Evolutionary conservation across 2,888 invertebrate genomes (phyloP).

Genomic region (Eugnorisma glareosa): DNA sequence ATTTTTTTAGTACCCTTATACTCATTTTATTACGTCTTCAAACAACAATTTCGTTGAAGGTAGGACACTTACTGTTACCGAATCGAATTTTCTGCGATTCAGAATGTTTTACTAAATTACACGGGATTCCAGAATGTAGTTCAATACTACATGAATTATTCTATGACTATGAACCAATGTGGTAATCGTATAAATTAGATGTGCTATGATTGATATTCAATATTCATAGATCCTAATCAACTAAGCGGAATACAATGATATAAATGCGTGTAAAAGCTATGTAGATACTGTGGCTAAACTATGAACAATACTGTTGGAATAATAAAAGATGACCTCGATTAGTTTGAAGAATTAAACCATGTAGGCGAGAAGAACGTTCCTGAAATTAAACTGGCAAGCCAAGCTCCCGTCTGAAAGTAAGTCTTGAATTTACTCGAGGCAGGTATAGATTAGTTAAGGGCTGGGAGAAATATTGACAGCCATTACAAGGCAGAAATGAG

Average conservation of each 20-base stretch:
- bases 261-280: constrained; percentile 8
- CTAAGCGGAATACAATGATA: constrained; percentile 10
- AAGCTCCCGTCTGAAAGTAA: not conserved
- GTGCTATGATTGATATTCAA: constrained; percentile 38
- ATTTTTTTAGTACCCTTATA: constrained; percentile 77
- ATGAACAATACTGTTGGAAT: not conserved
- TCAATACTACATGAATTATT: constrained; percentile 6
- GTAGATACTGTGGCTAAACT: not conserved
- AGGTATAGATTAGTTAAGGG: not conserved
- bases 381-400: not conserved
- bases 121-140: not conserved
- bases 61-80: constrained; percentile 53
- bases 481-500: constrained; percentile 1
- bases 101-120: constrained; percentile 3
- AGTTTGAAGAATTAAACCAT: not conserved
- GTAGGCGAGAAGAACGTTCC: not conserved
- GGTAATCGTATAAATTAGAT: constrained; percentile 18
- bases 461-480: constrained; percentile 14
- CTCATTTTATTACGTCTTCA: constrained; percentile 74
- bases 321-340: not conserved
- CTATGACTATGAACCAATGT: constrained; percentile 11
- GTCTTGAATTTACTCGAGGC: constrained; percentile 8
- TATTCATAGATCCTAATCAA: constrained; percentile 47
- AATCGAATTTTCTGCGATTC: constrained; percentile 31
- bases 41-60: constrained; percentile 65